phyloP scores from a whole-genome alignment of 2,888 invertebrate genomes.

The Andrena chrysosceles region DNA sequence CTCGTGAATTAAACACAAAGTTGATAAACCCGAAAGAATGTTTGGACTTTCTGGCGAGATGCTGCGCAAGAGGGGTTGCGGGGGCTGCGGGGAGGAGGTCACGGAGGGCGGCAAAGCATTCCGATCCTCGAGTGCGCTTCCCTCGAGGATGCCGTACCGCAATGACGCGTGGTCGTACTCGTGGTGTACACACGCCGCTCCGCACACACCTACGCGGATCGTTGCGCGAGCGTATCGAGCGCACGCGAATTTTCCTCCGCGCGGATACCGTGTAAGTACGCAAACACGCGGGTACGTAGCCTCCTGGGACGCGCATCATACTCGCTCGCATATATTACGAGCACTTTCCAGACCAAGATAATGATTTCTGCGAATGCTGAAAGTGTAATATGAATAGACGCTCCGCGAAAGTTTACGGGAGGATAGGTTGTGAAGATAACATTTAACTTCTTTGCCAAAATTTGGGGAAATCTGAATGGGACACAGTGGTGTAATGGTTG shows the following conservation, averaged over 20 bases:
- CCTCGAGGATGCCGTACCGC: conserved; percentile 65
- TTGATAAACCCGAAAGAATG: conserved; percentile 79
- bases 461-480: not conserved
- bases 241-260: conserved; percentile 53
- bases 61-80: conserved; percentile 40
- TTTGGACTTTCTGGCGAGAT: conserved; percentile 73
- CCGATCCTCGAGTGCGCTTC: conserved; percentile 73
- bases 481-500: not conserved
- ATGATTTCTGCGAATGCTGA: conserved; percentile 17
- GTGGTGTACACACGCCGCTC: conserved; percentile 25
- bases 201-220: not conserved
- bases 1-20: conserved; percentile 78
- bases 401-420: not conserved
- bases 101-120: conserved; percentile 79
- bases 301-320: conserved; percentile 29
- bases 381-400: not conserved
- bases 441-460: not conserved
- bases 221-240: not conserved
- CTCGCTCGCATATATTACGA: conserved; percentile 26
- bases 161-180: conserved; percentile 41
- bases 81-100: conserved; percentile 46
- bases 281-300: conserved; percentile 40
- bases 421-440: not conserved
- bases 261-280: conserved; percentile 31
- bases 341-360: conserved; percentile 23